These are phyloP conservation scores for Liparis tanakae DNA, from an alignment of 2,797 vertebrate species.

Conservation along the genomic window DNA sequence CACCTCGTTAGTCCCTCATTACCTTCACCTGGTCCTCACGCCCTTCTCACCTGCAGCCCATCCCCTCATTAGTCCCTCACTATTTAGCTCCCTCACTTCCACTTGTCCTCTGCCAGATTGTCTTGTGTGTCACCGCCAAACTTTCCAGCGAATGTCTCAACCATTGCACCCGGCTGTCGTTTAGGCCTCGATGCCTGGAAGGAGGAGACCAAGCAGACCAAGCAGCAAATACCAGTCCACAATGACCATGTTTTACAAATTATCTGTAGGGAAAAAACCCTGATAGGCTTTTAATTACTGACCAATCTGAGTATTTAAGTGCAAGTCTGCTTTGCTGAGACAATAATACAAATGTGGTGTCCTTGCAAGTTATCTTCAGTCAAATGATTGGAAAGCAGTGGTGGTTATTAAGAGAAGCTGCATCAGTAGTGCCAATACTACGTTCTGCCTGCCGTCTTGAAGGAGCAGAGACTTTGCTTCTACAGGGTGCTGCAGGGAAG, in stretches of 20 bases:
- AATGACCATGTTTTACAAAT: slow-evolving; percentile 62
- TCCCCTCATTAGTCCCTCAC: too few relatives aligned
- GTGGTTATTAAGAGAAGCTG: slow-evolving; percentile 43
- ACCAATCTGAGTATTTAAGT: slow-evolving; percentile 32
- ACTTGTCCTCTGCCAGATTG: too few relatives aligned
- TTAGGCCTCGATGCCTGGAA: neutral
- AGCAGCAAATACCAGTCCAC: slow-evolving; percentile 38
- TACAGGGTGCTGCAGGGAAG: neutral
- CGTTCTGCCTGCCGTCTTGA: slow-evolving; percentile 11
- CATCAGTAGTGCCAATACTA: slow-evolving; percentile 41
- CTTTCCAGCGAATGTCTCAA: too few relatives aligned
- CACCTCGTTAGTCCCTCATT: too few relatives aligned
- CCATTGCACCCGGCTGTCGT: neutral
- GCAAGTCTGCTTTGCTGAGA: slow-evolving; percentile 29
- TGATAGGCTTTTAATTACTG: slow-evolving; percentile 26
- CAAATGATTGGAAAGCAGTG: slow-evolving; percentile 62
- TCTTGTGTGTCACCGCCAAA: too few relatives aligned
- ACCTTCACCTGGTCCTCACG: too few relatives aligned
- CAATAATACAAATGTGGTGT: slow-evolving; percentile 53
- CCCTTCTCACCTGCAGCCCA: too few relatives aligned
- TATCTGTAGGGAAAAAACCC: slow-evolving; percentile 44
- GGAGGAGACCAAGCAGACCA: slow-evolving; percentile 38
- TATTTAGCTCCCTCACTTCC: too few relatives aligned
- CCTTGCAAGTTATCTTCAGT: slow-evolving; percentile 54
- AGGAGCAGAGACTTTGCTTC: neutral